Percentiles rank a stretch among this genome's conserved stretches.
Evolutionary conservation across 2,797 vertebrate species (phyloP).

Genomic region (Acanthiza pusilla): DNA sequence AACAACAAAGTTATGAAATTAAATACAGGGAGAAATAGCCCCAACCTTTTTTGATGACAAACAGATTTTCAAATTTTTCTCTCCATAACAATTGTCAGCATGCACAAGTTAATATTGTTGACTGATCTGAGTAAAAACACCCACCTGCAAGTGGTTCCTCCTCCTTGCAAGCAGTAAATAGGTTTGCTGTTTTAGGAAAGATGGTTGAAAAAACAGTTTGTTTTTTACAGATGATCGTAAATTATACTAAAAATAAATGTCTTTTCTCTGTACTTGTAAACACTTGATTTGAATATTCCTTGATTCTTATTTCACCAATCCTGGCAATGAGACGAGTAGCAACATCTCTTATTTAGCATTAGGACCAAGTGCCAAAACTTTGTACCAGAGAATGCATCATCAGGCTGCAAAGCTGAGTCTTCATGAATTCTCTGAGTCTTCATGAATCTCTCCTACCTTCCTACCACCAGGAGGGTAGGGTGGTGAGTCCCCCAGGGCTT

Average conservation of each 20-base stretch:
- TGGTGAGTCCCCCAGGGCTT: neutral
- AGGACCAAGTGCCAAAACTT: neutral
- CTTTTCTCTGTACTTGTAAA: neutral
- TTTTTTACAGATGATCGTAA: no score
- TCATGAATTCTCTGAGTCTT: neutral
- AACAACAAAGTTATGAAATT: neutral
- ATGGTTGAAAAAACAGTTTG: neutral
- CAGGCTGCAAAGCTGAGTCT: neutral
- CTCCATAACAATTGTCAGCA: neutral
- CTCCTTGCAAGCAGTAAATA: neutral
- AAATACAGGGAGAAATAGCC: neutral
- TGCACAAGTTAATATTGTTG: neutral
- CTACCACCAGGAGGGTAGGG: neutral
- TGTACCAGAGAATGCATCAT: neutral
- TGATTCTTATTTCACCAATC: neutral
- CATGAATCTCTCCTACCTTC: neutral
- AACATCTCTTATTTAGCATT: neutral
- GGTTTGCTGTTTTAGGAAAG: neutral
- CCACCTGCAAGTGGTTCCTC: neutral
- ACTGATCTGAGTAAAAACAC: constrained; percentile 1
- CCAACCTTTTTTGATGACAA: neutral
- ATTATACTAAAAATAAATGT: neutral
- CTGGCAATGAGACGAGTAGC: neutral
- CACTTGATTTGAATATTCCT: neutral
- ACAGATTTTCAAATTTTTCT: neutral